Conservation (phyloP, 2,797 vertebrate species). For the Cetoscarus ocellatus region DNA sequence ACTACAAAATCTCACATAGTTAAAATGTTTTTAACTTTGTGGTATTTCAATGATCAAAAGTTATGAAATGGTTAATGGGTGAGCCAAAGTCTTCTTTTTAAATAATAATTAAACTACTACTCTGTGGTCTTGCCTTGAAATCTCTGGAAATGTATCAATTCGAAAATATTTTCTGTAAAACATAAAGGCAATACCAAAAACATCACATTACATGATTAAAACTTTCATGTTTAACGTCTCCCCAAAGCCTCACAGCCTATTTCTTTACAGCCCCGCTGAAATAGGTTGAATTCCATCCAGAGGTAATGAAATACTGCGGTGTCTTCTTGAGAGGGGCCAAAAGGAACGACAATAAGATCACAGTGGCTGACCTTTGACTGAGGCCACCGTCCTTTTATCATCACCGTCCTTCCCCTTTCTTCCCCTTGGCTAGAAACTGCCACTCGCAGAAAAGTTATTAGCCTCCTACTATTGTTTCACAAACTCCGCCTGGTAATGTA, state of each 20-base stretch:
- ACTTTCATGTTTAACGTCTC: constrained; percentile 27
- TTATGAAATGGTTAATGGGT: too few species aligned
- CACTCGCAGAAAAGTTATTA: constrained; percentile 85
- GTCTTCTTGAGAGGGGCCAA: constrained; percentile 82
- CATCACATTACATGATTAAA: constrained; percentile 3
- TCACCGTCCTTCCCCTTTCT: constrained; percentile 79
- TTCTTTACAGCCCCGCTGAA: constrained; percentile 66
- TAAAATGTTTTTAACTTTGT: too few species aligned
- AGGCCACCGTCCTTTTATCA: constrained; percentile 88
- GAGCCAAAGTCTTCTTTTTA: too few species aligned
- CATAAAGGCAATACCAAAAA: constrained; percentile 1
- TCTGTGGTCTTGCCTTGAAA: neutral
- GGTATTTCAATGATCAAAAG: too few species aligned
- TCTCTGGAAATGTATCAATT: neutral
- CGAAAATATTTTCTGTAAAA: constrained; percentile 2
- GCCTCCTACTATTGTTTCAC: constrained; percentile 85
- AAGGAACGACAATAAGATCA: constrained; percentile 87
- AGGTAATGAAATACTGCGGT: constrained; percentile 87
- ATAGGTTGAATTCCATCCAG: constrained; percentile 80
- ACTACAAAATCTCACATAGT: too few species aligned
- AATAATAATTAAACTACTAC: neutral
- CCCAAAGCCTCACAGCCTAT: constrained; percentile 56
- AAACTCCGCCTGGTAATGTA: constrained; percentile 80
- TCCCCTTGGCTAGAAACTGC: constrained; percentile 80
- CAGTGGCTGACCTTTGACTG: constrained; percentile 89